These are phyloP conservation scores for Melinopterus prodromus DNA, from an alignment of 2,888 invertebrate genomes.

Conservation along the genomic window DNA sequence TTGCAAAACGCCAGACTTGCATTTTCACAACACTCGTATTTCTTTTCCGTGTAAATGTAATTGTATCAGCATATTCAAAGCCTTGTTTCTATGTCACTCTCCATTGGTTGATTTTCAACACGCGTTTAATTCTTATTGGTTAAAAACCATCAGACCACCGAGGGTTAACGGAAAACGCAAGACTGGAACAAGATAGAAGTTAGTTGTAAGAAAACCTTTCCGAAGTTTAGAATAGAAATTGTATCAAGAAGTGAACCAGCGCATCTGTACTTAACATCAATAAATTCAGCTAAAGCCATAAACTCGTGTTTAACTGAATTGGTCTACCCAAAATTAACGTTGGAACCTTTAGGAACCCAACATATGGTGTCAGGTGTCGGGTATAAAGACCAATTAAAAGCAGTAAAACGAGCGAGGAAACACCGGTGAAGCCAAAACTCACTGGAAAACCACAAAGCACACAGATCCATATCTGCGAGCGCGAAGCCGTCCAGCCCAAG, in stretches of 20 bases:
- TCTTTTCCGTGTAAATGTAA: background rate
- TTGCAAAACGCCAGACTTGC: background rate
- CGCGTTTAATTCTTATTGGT: background rate
- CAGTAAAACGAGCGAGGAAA: background rate
- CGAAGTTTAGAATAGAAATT: background rate
- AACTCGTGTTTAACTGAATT: background rate
- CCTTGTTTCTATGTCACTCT: background rate
- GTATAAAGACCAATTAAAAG: background rate
- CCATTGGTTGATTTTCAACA: background rate
- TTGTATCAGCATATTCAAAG: background rate
- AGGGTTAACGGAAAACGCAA: background rate
- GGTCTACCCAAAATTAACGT: background rate
- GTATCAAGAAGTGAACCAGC: background rate
- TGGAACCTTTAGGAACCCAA: background rate
- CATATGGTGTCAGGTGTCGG: slow-evolving; percentile 15
- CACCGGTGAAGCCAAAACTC: slow-evolving; percentile 1
- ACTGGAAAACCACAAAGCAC: background rate
- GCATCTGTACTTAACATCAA: background rate
- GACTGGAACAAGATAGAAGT: background rate
- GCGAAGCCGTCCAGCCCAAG: background rate
- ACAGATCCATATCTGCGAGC: background rate
- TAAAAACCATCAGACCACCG: background rate
- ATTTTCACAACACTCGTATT: background rate
- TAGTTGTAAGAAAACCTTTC: background rate
- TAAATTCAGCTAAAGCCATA: background rate